phyloP scores from a whole-genome alignment of 35 echinoderm and acorn worm genomes.

The Acanthaster planci region DNA sequence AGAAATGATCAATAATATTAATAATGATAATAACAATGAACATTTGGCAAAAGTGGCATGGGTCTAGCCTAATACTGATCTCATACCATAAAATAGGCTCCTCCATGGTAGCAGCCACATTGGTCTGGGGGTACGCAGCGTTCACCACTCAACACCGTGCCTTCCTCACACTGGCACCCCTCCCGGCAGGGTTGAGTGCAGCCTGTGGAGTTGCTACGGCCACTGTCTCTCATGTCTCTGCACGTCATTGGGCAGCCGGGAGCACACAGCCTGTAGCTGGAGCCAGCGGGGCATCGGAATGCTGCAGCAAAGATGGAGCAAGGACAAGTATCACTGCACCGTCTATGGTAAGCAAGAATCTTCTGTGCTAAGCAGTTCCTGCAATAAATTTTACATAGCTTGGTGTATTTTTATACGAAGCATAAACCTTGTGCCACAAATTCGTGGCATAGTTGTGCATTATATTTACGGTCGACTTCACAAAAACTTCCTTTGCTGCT shows the following conservation, averaged over 20 bases:
- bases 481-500: no score
- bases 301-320: conserved; percentile 48
- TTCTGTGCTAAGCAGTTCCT: no score
- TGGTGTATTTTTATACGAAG: no score
- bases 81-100: conserved; percentile 20
- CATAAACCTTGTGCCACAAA: no score
- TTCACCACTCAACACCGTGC: conserved; percentile 19
- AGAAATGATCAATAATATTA: no score
- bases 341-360: no score
- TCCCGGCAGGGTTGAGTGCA: conserved; percentile 48
- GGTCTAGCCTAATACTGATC: not conserved
- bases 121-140: conserved; percentile 26
- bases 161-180: conserved; percentile 34
- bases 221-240: not conserved
- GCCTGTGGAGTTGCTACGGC: not conserved
- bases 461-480: no score
- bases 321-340: no score
- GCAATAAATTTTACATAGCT: no score
- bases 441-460: no score
- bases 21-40: no score
- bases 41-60: no score
- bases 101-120: conserved; percentile 26
- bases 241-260: conserved; percentile 61
- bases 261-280: conserved; percentile 40
- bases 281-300: conserved; percentile 49